Percentiles rank a stretch among this genome's conserved stretches.
Evolutionary conservation across 2,113 vertebrate species (phyloP).

Genomic region (Prietella phreatophila): DNA sequence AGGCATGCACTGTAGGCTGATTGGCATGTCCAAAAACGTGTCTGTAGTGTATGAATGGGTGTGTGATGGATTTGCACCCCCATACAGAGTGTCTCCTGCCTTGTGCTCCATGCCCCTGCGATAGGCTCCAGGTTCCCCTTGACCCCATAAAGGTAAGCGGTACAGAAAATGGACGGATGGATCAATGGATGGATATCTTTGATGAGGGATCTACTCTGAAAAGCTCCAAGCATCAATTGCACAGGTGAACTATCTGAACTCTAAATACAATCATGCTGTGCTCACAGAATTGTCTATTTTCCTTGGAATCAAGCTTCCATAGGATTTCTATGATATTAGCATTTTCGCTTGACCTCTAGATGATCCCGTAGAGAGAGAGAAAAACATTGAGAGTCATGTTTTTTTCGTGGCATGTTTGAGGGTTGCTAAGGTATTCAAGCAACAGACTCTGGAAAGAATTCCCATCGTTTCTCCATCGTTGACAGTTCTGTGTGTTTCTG

Average conservation of each 20-base stretch:
- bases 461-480: constrained; percentile 30
- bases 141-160: too few species aligned
- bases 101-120: too few species aligned
- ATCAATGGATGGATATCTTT: neutral
- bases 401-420: constrained; percentile 31
- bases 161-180: too few species aligned
- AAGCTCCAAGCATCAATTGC: constrained; percentile 37
- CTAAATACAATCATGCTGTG: constrained; percentile 8
- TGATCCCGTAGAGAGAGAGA: constrained; percentile 3
- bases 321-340: neutral
- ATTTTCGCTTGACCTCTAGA: neutral
- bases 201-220: constrained; percentile 37
- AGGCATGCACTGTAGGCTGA: too few species aligned
- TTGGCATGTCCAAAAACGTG: too few species aligned
- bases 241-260: constrained; percentile 1
- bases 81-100: too few species aligned
- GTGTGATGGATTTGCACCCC: too few species aligned
- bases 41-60: too few species aligned
- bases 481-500: constrained; percentile 38
- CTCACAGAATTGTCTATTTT: constrained; percentile 15
- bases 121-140: too few species aligned
- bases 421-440: constrained; percentile 56
- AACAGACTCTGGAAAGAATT: constrained; percentile 53
- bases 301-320: neutral
- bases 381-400: neutral